phyloP scores from a whole-genome alignment of 2,113 vertebrate genomes.

The Ranitomeya variabilis region DNA sequence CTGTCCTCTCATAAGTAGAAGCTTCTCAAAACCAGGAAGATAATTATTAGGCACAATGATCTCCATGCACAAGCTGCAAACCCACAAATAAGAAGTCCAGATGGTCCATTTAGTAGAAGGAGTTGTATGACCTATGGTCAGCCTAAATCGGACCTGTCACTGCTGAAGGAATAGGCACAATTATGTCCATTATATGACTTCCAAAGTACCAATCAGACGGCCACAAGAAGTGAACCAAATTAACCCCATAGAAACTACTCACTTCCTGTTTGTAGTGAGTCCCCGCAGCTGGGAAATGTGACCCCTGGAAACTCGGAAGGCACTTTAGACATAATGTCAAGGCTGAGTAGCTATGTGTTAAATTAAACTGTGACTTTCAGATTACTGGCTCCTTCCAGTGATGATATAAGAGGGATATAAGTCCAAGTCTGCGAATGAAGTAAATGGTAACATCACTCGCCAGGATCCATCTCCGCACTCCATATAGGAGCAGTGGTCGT shows the following conservation, averaged over 20 bases:
- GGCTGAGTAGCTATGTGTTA: background rate
- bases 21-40: background rate
- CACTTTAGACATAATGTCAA: background rate
- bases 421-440: too few species aligned
- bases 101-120: background rate
- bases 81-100: background rate
- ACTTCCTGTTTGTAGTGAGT: background rate
- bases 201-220: background rate
- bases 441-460: too few species aligned
- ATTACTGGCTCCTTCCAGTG: background rate
- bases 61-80: background rate
- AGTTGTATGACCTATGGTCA: background rate
- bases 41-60: background rate
- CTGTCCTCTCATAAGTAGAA: background rate
- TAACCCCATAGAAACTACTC: background rate
- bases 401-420: background rate
- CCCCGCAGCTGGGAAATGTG: background rate
- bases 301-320: background rate
- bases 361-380: background rate
- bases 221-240: background rate
- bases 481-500: too few species aligned
- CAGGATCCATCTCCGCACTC: too few species aligned
- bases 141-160: background rate
- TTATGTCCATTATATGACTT: background rate
- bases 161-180: background rate